Percentiles rank a stretch among this genome's conserved stretches.
Conservation (phyloP, 2,888 invertebrate species). For the Microctonus hyperodae region DNA sequence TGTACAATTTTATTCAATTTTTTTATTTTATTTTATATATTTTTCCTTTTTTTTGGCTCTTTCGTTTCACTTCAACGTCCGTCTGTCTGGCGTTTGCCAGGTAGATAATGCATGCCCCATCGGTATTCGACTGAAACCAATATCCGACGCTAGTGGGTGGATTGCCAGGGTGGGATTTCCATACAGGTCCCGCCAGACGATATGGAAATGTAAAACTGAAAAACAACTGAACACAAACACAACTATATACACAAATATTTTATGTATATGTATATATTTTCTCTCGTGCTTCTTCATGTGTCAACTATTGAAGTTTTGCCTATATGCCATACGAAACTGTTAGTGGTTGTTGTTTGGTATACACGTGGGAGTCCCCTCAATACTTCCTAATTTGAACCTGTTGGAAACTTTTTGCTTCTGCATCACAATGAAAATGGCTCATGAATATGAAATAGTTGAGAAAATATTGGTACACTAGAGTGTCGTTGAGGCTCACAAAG, state of each 20-base stretch:
- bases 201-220: slow-evolving; percentile 55
- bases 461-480: slow-evolving; percentile 1
- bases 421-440: slow-evolving; percentile 11
- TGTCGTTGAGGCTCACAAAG: slow-evolving; percentile 13
- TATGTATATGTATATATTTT: background rate
- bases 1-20: background rate
- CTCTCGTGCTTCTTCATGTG: background rate
- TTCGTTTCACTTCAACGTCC: slow-evolving; percentile 9
- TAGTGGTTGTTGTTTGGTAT: background rate
- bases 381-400: slow-evolving; percentile 13
- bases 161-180: slow-evolving; percentile 48
- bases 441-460: slow-evolving; percentile 25
- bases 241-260: background rate
- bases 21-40: background rate
- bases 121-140: slow-evolving; percentile 55
- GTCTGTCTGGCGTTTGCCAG: slow-evolving; percentile 34
- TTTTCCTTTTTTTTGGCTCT: background rate
- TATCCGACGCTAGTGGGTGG: slow-evolving; percentile 48
- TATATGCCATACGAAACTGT: background rate
- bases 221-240: slow-evolving; percentile 48
- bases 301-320: slow-evolving; percentile 16
- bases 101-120: slow-evolving; percentile 54
- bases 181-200: slow-evolving; percentile 52
- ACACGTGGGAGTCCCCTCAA: background rate
- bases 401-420: slow-evolving; percentile 8